phyloP scores from a whole-genome alignment of 92 coral and sea anemone species.

The Heteractis magnifica region DNA sequence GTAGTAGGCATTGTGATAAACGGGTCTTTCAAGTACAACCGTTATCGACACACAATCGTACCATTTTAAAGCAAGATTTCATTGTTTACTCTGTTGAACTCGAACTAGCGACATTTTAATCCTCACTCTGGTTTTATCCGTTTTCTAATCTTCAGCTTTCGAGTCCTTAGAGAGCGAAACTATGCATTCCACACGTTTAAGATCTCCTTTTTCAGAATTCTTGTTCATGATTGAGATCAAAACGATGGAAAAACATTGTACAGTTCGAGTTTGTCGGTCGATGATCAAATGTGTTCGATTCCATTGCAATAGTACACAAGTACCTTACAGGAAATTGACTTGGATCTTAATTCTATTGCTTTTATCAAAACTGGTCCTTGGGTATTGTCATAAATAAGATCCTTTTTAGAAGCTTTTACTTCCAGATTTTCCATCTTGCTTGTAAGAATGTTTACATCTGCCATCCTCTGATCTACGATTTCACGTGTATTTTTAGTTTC shows the following conservation, averaged over 20 bases:
- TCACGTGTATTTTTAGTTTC: background rate
- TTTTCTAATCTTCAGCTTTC: slow-evolving; percentile 15
- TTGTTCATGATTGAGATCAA: background rate
- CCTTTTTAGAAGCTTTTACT: background rate
- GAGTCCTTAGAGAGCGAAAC: slow-evolving; percentile 17
- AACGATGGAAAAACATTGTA: background rate
- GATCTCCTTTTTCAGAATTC: background rate
- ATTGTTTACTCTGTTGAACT: slow-evolving; percentile 27
- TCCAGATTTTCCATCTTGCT: slow-evolving; percentile 1
- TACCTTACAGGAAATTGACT: background rate
- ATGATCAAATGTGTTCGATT: background rate
- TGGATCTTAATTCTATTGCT: background rate
- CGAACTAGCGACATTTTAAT: slow-evolving; percentile 20
- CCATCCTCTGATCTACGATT: background rate
- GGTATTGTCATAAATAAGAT: background rate
- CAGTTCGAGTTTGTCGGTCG: background rate
- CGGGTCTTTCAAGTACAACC: background rate
- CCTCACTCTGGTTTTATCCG: background rate
- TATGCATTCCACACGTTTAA: slow-evolving; percentile 17
- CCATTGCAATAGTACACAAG: background rate
- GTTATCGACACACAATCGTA: slow-evolving; percentile 1
- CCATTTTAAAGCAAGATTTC: slow-evolving; percentile 9
- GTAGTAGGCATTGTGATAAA: background rate
- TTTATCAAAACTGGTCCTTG: background rate
- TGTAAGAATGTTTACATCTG: background rate